Evolutionary conservation across 37 sponge, comb jelly and placozoan genomes (phyloP).

Genomic region (Tethya wilhelma): DNA sequence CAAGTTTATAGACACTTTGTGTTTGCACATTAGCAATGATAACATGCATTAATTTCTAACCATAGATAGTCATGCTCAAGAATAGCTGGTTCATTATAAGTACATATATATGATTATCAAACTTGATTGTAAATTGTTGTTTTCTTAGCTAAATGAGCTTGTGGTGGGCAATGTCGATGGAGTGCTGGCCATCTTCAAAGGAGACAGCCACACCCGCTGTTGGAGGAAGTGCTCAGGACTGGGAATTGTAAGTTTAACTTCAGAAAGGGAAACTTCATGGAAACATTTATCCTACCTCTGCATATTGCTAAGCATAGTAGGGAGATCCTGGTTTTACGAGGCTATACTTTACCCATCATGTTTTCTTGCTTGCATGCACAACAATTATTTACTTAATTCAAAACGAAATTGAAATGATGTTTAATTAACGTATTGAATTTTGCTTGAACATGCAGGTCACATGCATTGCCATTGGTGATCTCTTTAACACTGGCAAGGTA

Average conservation of each 20-base stretch:
- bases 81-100: too few relatives aligned
- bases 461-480: conserved; percentile 68
- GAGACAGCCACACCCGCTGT: conserved; percentile 36
- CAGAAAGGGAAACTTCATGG: too few relatives aligned
- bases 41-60: too few relatives aligned
- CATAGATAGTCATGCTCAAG: too few relatives aligned
- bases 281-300: too few relatives aligned
- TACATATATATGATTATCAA: too few relatives aligned
- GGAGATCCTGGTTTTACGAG: neutral
- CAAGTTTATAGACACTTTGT: too few relatives aligned
- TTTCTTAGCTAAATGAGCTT: conserved; percentile 69
- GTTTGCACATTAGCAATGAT: too few relatives aligned
- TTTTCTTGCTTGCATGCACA: neutral
- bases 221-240: conserved; percentile 69
- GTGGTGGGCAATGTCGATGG: conserved; percentile 82
- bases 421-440: neutral
- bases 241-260: conserved; percentile 58
- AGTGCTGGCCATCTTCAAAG: conserved; percentile 76
- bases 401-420: neutral
- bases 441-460: conserved; percentile 40
- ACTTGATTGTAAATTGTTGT: neutral
- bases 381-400: neutral
- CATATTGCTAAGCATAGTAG: too few relatives aligned
- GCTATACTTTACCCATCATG: neutral
- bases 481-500: conserved; percentile 58